Evolutionary conservation across 1,140 invertebrate species (phyloP).

Genomic region (Rhyzopertha dominica): DNA sequence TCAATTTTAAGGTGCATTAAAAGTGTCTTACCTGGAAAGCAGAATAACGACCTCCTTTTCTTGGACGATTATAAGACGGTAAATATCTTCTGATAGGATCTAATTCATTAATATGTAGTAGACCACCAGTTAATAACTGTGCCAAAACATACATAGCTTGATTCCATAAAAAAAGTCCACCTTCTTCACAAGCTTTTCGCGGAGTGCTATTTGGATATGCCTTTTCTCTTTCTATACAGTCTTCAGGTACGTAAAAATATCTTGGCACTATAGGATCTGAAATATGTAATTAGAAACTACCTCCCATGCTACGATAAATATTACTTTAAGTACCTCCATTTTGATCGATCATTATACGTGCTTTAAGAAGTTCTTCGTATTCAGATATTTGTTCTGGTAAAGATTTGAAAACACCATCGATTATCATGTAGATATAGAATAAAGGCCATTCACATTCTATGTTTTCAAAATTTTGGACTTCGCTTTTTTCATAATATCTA

Average conservation of each 20-base stretch:
- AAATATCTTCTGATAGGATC: slow-evolving; percentile 94
- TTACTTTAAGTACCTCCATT: slow-evolving; percentile 66
- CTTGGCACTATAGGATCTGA: slow-evolving; percentile 71
- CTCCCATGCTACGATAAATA: slow-evolving; percentile 1
- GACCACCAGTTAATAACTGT: slow-evolving; percentile 79
- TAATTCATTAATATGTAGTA: slow-evolving; percentile 92
- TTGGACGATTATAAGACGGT: slow-evolving; percentile 90
- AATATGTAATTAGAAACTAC: slow-evolving; percentile 9
- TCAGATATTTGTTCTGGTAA: slow-evolving; percentile 88
- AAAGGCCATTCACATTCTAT: slow-evolving; percentile 98
- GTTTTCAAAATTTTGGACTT: slow-evolving; percentile 87
- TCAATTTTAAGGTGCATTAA: too few species aligned
- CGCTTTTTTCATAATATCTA: slow-evolving; percentile 57
- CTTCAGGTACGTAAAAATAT: slow-evolving; percentile 89
- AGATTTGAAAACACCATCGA: slow-evolving; percentile 88
- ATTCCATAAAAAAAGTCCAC: slow-evolving; percentile 76
- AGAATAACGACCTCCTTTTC: slow-evolving; percentile 86
- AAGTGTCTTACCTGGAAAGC: slow-evolving; percentile 94
- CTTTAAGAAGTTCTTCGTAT: slow-evolving; percentile 80
- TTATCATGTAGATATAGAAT: slow-evolving; percentile 93
- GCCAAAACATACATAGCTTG: slow-evolving; percentile 93
- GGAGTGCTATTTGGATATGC: slow-evolving; percentile 64
- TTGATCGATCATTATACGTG: slow-evolving; percentile 63
- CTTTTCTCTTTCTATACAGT: slow-evolving; percentile 71
- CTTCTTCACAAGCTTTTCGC: slow-evolving; percentile 56